Evolutionary conservation across 2,797 vertebrate species (phyloP).

Genomic region (Parauchenoglanis ngamensis): DNA sequence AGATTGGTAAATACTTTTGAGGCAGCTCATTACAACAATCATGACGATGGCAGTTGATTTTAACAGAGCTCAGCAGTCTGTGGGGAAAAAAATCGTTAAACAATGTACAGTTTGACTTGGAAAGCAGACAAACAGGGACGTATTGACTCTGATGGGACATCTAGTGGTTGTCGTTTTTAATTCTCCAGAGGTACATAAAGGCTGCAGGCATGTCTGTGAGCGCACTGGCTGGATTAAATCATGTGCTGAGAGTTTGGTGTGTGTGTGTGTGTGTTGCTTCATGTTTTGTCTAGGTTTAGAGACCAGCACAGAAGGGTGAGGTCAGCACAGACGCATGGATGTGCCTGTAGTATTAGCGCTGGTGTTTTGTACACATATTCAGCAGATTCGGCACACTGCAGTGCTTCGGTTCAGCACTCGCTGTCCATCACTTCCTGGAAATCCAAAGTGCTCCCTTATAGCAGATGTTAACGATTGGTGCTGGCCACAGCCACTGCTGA

Average conservation of each 20-base stretch:
- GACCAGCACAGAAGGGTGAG: not conserved
- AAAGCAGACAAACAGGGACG: not conserved
- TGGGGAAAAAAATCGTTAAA: not conserved
- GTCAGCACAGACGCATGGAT: not conserved
- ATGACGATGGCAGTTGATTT: not conserved
- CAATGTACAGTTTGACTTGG: not conserved
- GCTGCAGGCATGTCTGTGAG: not conserved
- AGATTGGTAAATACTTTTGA: not conserved
- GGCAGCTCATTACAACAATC: not conserved
- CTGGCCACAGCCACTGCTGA: not conserved
- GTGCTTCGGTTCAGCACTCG: not conserved
- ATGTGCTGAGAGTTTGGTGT: not conserved
- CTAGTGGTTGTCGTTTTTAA: not conserved
- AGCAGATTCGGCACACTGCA: not conserved
- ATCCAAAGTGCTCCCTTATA: not conserved
- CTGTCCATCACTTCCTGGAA: conserved; percentile 3
- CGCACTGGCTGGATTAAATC: not conserved
- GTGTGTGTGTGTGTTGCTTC: not conserved
- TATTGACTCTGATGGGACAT: not conserved
- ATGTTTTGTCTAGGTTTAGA: not conserved
- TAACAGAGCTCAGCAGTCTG: not conserved
- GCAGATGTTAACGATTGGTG: not conserved
- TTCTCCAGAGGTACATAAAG: not conserved
- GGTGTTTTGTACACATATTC: not conserved
- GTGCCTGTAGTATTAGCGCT: not conserved